Base-by-base conservation (phyloP, 2,888 invertebrate species). In the Ormyrus labotus region DNA sequence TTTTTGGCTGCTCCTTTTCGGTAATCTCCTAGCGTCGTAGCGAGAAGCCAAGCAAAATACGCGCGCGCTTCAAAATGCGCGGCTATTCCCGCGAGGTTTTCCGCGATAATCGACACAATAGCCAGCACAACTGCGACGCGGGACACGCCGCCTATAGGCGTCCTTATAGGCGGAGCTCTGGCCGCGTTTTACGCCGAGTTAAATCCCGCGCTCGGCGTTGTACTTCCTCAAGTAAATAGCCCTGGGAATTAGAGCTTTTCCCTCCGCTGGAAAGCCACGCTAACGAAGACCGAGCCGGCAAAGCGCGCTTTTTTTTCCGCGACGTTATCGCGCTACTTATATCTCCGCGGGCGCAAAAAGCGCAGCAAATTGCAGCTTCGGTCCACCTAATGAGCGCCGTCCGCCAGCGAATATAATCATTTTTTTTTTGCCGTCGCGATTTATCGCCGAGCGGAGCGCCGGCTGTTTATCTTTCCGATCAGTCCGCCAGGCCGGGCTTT, bases 211-310 rank as follows among this genome's bases (percentile, higher is more conserved):
- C 19, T 9, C 50, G 50, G 57, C 34, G 34, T 67, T 72, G 79
- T 79, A 79, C 74, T 71, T 58, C 64, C 34, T 34, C 0, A 34
- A 34, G 58, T 70, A 79, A 79, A 79, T 70, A 74, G 79, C 79
- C 55, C 6, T 45, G 61, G 55, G 72, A 68, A 68, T 78, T 57
- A 61, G 71, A 7, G 19, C 13, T 61, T 60, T 51, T 57, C 5
- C 51, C 34, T 34, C n/a, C 11, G 13, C 51, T 45, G 19, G 19
- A 19, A 19, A 19, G 19, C 19, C 19, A 0, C 19, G 0, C 19
- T 19, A 19, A 19, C 19, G 19, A 19, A 19, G 19, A 19, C 19
- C 19, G 19, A 19, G 19, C 19, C 19, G 19, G 19, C 19, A 19
- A 19, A 19, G 19, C 19, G 19, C 19, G 19, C 19, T 11, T 19